Base-by-base conservation (phyloP, 2,113 vertebrate genomes). In the Tiliqua scincoides region DNA sequence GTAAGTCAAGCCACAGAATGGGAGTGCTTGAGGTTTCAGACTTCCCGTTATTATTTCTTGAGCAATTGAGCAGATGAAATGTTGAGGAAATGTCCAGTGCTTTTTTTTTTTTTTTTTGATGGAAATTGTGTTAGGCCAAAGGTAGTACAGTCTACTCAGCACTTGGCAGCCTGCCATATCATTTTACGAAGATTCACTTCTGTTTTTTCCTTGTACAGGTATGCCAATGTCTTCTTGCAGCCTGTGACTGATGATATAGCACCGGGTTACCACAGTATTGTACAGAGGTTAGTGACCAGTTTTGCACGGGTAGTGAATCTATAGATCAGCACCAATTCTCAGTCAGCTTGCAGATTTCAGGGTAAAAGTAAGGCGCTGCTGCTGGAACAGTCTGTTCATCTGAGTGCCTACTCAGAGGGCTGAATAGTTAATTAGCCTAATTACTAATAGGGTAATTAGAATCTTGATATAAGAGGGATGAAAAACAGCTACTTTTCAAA, bases 241-340 rank as follows among this genome's bases (percentile, higher is more conserved):
- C 99, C 99, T 78, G 99, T 99, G 87, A 99, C 99, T 30, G 99
- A 99, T 21, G 99, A 99, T 93, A 99, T 99, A 91, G 99, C 99
- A 61, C 99, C 99, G 52, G 99, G 99, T 85, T 99, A 99, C 92
- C 99, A 99, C 94, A 99, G 98, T 95, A 99, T 99, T 27, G 99
- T 99, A 65, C 99, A 99, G 96, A 98, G 99, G 99, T 99, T 93
- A 96, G 95, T 86, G 76, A 74, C 32, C 32, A 20, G 8, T 37
- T 74, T 74, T 74, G 12, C 18, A 14, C 18, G 63, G 23, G 3
- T 86, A 8, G 21, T 81, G 37, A 57, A 15, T 57, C 37, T 52
- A 32, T 3, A 1, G 40, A 4, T 87, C 79, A 32, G 20, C 3
- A 30, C 67, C 3, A 0, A 4, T 0, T 62, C 73, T 82, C 73